Evolutionary conservation across 2,113 vertebrate genomes (phyloP), one percentile per base, ranked within the genome.

Genomic region (Natator depressus): DNA sequence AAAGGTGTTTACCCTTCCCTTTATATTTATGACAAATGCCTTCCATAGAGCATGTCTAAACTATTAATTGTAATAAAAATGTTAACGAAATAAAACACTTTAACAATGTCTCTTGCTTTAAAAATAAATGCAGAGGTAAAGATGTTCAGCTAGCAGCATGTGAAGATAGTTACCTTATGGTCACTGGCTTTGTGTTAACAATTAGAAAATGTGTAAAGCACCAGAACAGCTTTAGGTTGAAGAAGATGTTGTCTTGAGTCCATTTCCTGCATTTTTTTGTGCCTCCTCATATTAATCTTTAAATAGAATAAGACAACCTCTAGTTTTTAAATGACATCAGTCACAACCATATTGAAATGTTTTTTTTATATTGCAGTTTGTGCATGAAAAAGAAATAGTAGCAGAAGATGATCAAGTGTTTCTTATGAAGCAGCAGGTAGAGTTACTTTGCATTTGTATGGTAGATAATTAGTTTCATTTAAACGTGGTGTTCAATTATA

Each of bases 391-490:
- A 97, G 99, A 99, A 97, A 99, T 99, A 75, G 98, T 99, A 96
- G 99, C 99, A 88, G 99, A 99, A 98, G 99, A 99, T 94, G 99
- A 99, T 96, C 99, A 99, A 97, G 99, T 99, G 82, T 99, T 99
- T 98, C 99, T 99, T 92, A 98, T 99, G 96, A 99, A 99, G 98
- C 98, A 99, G 93, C 99, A 99, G 99, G 99, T 99, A 98, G 94
- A 25, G 91, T 38, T 84, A 50, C 19, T 90, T 91, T 81, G 79
- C 87, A 46, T 90, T 55, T 79, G 8, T 90, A 59, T 93, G 93
- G 47, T n/a, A 85, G 88, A 19, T 6, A 75, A 11, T 13, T 57
- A 80, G n/a, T 17, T 27, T 95, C 86, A 2, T 59, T 80, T n/a
- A 90, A 54, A 79, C 25, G 47, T 83, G 87, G 50, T 82, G 80